These are phyloP conservation scores for Brachionus sp. DNA, from an alignment of 1,140 invertebrate genomes.

Conservation along the genomic window DNA sequence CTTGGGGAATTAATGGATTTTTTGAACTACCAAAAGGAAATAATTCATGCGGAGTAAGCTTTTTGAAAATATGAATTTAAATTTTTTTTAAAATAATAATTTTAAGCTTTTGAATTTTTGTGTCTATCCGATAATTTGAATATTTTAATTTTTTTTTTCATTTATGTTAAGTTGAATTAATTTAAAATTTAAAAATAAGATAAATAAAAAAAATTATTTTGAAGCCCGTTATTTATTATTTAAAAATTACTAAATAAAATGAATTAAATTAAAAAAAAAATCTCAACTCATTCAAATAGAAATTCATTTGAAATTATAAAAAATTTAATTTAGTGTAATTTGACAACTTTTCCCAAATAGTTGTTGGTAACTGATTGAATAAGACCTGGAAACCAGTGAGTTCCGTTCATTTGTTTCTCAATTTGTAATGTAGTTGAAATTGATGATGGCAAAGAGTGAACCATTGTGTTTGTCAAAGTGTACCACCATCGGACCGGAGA, in stretches of 20 bases:
- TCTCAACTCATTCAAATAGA: neutral
- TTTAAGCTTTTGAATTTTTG: constrained; percentile 18
- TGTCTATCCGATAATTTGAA: neutral
- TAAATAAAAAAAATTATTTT: neutral
- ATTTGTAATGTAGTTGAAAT: neutral
- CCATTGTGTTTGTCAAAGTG: neutral
- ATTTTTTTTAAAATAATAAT: neutral
- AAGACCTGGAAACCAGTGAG: constrained; percentile 41
- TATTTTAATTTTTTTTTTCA: too few species aligned
- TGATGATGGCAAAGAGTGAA: neutral
- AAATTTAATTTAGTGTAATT: constrained; percentile 6
- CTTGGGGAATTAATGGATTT: constrained; percentile 23
- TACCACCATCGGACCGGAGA: constrained; percentile 46
- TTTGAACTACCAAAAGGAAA: constrained; percentile 18
- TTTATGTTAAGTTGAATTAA: neutral
- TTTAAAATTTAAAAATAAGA: neutral
- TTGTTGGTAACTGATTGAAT: constrained; percentile 25
- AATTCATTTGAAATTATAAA: neutral
- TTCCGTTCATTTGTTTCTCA: constrained; percentile 34
- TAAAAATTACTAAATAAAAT: constrained; percentile 1
- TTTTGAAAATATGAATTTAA: neutral
- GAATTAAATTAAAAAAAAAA: constrained; percentile 20
- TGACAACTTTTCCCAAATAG: constrained; percentile 21
- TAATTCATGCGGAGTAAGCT: neutral
- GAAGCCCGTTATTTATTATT: neutral